Evolutionary conservation across 2,888 invertebrate genomes (phyloP).

Genomic region (Oxystoma pomonae): DNA sequence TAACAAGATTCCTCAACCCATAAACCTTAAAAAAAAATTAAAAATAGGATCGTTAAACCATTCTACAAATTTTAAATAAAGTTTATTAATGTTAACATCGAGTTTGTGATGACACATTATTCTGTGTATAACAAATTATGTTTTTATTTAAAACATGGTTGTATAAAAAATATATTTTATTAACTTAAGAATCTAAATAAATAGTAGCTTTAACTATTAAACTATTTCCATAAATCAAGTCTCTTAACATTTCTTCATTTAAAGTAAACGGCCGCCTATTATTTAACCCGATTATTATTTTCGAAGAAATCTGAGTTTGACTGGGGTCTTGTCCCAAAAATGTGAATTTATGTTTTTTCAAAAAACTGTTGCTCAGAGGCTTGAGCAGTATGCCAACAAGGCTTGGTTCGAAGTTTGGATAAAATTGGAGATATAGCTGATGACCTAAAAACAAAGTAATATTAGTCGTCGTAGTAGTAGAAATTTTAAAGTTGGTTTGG

Average conservation of each 20-base stretch:
- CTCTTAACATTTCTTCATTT: slow-evolving; percentile 45
- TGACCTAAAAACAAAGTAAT: slow-evolving; percentile 35
- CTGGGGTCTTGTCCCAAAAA: slow-evolving; percentile 32
- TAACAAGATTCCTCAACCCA: too few relatives aligned
- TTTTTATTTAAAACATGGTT: not conserved
- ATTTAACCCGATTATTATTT: slow-evolving; percentile 28
- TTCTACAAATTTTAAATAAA: too few relatives aligned
- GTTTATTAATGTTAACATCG: too few relatives aligned
- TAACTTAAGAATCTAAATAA: slow-evolving; percentile 45
- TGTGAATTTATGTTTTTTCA: slow-evolving; percentile 42
- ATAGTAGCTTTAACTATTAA: slow-evolving; percentile 54
- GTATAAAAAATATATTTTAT: not conserved
- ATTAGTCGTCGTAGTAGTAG: not conserved
- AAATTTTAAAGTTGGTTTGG: not conserved
- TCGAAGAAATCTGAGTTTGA: slow-evolving; percentile 33
- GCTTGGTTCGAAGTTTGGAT: slow-evolving; percentile 34
- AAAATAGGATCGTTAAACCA: too few relatives aligned
- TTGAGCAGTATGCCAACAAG: slow-evolving; percentile 35
- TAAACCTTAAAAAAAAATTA: too few relatives aligned
- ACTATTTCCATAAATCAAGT: slow-evolving; percentile 49
- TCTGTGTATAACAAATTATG: too few relatives aligned
- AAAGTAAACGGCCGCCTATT: not conserved
- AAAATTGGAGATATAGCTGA: slow-evolving; percentile 35
- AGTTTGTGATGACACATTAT: too few relatives aligned
- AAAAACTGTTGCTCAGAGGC: slow-evolving; percentile 30